These are phyloP conservation scores for Melitaea cinxia DNA, from an alignment of 1,140 invertebrate species.

Conservation along the genomic window DNA sequence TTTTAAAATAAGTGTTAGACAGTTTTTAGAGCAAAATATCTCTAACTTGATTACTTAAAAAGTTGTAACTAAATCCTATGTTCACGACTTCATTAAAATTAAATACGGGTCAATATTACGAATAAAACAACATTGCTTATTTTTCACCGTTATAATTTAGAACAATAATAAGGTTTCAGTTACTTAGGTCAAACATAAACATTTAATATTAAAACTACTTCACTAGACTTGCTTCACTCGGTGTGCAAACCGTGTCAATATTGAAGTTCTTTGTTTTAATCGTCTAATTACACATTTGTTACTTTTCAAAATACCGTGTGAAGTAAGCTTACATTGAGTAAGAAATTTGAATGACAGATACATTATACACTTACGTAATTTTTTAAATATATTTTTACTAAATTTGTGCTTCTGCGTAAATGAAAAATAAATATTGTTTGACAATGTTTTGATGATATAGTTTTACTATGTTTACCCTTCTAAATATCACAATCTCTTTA, in stretches of 20 bases:
- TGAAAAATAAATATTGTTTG: slow-evolving; percentile 27
- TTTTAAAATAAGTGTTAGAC: no score
- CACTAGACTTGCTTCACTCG: slow-evolving; percentile 22
- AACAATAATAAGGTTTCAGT: slow-evolving; percentile 21
- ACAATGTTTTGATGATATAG: slow-evolving; percentile 13
- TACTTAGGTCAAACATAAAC: slow-evolving; percentile 27
- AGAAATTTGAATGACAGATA: slow-evolving; percentile 21
- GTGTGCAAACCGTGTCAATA: background rate
- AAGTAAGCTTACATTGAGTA: slow-evolving; percentile 24
- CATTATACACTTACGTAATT: slow-evolving; percentile 6
- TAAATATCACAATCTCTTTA: slow-evolving; percentile 70
- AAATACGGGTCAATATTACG: background rate
- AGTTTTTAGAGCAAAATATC: no score
- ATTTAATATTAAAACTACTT: slow-evolving; percentile 29
- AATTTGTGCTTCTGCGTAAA: slow-evolving; percentile 25
- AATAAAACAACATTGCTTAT: slow-evolving; percentile 36
- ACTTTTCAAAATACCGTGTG: slow-evolving; percentile 9
- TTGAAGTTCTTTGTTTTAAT: background rate
- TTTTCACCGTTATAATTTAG: slow-evolving; percentile 35
- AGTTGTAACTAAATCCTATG: no score
- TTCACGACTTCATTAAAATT: no score
- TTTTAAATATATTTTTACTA: slow-evolving; percentile 17
- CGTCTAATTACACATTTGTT: background rate
- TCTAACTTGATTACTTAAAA: no score
- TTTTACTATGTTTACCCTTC: slow-evolving; percentile 28